These are phyloP conservation scores for Gadus chalcogrammus DNA, from an alignment of 2,113 vertebrate genomes.

Conservation along the genomic window DNA sequence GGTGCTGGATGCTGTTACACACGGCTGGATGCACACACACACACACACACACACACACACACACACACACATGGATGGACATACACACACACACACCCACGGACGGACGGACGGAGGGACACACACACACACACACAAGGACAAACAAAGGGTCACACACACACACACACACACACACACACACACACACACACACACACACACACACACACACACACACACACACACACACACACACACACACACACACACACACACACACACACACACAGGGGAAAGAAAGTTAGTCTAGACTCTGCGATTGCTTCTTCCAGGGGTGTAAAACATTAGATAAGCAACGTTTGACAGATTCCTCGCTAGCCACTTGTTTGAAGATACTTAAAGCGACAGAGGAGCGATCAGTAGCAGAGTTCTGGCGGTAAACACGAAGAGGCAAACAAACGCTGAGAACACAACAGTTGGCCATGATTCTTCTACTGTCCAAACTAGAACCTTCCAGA, in stretches of 20 bases:
- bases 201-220: conserved; percentile 29
- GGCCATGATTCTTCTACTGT: too few relatives aligned
- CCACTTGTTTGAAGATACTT: background rate
- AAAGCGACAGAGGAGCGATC: too few relatives aligned
- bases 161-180: too few relatives aligned
- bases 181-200: too few relatives aligned
- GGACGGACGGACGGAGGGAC: too few relatives aligned
- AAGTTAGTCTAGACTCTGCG: conserved; percentile 29
- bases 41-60: too few relatives aligned
- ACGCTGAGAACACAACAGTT: too few relatives aligned
- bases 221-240: background rate
- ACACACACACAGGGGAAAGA: conserved; percentile 2
- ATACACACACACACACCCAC: too few relatives aligned
- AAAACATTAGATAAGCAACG: background rate
- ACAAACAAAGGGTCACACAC: conserved; percentile 27
- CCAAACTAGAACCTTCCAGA: background rate
- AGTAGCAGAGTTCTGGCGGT: too few relatives aligned
- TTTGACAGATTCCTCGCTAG: background rate
- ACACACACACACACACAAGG: background rate
- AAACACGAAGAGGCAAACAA: too few relatives aligned
- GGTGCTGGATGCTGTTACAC: conserved; percentile 92
- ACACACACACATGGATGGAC: too few relatives aligned
- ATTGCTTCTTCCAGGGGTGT: conserved; percentile 6
- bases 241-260: conserved; percentile 11
- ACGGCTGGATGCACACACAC: conserved; percentile 76